phyloP scores from a whole-genome alignment of 2,797 vertebrate genomes.

The Cercopithecus mitis region DNA sequence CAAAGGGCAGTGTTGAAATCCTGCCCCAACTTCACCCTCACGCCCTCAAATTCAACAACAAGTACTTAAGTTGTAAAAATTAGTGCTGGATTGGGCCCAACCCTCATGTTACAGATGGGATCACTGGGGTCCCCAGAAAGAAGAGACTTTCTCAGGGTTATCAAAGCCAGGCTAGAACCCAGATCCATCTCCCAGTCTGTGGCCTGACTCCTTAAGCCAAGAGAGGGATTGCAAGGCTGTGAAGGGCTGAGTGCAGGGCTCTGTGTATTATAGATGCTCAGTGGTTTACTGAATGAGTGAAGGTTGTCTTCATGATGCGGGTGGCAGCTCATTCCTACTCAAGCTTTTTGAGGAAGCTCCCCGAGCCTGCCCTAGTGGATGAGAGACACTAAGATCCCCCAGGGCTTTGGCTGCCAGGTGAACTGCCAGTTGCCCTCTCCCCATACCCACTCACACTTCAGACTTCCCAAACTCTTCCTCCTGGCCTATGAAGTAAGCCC shows the following conservation, averaged over 20 bases:
- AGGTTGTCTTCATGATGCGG: neutral
- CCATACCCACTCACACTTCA: neutral
- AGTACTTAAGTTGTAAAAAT: conserved; percentile 53
- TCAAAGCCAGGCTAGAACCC: neutral
- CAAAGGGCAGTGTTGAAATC: conserved; percentile 57
- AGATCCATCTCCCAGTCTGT: neutral
- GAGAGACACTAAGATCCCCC: neutral
- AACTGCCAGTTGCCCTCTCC: neutral
- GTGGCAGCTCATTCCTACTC: neutral
- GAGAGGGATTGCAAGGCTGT: neutral
- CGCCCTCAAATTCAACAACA: neutral
- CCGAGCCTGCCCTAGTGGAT: neutral
- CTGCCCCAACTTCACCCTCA: conserved; percentile 30
- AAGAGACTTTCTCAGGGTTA: neutral
- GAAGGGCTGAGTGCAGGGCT: neutral
- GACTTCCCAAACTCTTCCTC: neutral
- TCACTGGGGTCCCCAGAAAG: neutral
- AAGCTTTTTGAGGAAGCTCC: neutral
- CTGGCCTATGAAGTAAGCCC: neutral
- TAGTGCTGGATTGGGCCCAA: neutral
- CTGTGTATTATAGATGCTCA: neutral
- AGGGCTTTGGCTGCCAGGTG: neutral
- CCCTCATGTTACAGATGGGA: neutral
- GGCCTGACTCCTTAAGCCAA: neutral
- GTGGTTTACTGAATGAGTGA: neutral